Conservation (phyloP, 2,797 vertebrate genomes). For the Tapera naevia region DNA sequence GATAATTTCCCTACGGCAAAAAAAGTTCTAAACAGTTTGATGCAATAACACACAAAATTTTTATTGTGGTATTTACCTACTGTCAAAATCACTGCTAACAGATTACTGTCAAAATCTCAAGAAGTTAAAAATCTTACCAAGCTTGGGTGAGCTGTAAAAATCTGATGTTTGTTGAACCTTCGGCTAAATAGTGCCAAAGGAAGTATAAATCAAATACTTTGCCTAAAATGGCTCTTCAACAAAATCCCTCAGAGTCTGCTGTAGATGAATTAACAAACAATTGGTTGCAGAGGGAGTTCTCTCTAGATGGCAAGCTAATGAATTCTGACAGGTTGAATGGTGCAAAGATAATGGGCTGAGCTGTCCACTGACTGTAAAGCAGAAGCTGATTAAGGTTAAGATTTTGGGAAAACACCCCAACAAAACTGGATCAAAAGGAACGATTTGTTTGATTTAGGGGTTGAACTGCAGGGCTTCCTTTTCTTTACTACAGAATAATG, state of each 20-base stretch:
- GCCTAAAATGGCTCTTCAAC: constrained; percentile 60
- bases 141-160: constrained; percentile 46
- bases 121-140: constrained; percentile 22
- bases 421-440: constrained; percentile 19
- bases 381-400: constrained; percentile 60
- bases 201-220: constrained; percentile 66
- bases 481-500: not conserved
- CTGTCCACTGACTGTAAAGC: constrained; percentile 68
- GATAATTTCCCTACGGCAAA: not conserved
- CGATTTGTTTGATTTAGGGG: not conserved
- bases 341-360: constrained; percentile 72
- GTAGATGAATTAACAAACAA: constrained; percentile 65
- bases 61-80: not conserved
- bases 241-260: constrained; percentile 57
- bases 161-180: constrained; percentile 28
- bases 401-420: constrained; percentile 17
- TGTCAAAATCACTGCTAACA: not conserved
- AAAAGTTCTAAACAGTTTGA: not conserved
- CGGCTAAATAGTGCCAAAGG: constrained; percentile 61
- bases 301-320: constrained; percentile 60
- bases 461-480: not conserved
- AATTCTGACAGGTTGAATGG: constrained; percentile 72
- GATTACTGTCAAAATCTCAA: not conserved
- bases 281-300: constrained; percentile 61
- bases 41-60: not conserved